Percentiles rank a stretch among this genome's conserved stretches.
phyloP scores from a whole-genome alignment of 2,113 vertebrate genomes.

The Corythornis vintsioides region DNA sequence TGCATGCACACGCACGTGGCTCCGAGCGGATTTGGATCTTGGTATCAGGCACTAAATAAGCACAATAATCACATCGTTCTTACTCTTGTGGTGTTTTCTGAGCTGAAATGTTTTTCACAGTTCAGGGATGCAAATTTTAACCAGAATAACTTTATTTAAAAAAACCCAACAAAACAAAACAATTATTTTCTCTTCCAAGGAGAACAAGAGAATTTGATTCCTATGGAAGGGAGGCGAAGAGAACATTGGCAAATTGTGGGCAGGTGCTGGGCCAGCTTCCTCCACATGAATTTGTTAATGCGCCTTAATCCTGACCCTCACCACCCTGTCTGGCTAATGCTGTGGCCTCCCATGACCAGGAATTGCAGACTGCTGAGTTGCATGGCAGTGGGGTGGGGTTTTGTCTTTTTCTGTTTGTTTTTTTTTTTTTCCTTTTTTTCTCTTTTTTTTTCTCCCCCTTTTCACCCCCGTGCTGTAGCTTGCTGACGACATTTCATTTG shows the following conservation, averaged over 20 bases:
- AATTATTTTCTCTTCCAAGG: background rate
- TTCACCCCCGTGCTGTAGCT: background rate
- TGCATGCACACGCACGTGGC: fast-evolving
- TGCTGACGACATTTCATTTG: background rate
- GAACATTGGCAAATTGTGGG: background rate
- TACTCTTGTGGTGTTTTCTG: background rate
- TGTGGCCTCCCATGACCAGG: conserved; percentile 38
- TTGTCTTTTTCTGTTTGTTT: background rate
- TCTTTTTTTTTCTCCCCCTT: too few relatives aligned
- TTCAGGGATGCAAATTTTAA: background rate
- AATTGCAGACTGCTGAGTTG: background rate
- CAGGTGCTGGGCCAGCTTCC: conserved; percentile 37
- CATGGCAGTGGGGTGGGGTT: background rate
- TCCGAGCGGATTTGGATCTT: background rate
- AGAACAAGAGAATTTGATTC: background rate
- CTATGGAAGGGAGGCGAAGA: background rate
- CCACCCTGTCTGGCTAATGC: conserved; percentile 24
- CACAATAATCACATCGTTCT: background rate
- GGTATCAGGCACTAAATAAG: background rate
- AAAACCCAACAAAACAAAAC: background rate
- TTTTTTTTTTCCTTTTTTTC: too few relatives aligned
- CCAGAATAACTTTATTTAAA: background rate
- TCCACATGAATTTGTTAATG: conserved; percentile 56
- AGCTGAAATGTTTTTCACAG: background rate
- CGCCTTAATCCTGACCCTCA: conserved; percentile 52